These are phyloP conservation scores for Euwallacea similis DNA, from an alignment of 1,140 invertebrate species.

Conservation along the genomic window DNA sequence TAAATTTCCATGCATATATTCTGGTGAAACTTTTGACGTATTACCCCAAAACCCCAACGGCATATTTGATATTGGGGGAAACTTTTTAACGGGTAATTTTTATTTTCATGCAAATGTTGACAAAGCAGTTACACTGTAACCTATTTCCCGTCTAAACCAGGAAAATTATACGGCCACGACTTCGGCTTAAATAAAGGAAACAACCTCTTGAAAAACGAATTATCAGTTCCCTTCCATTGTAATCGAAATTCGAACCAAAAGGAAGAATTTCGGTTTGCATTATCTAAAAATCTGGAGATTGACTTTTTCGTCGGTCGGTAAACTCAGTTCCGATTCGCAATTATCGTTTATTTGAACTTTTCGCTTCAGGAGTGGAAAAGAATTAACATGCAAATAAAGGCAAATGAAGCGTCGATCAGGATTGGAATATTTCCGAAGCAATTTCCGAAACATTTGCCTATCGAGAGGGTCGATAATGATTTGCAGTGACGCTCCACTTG, in stretches of 20 bases:
- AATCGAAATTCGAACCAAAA: neutral
- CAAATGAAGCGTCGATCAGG: conserved; percentile 43
- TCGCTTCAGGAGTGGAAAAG: conserved; percentile 26
- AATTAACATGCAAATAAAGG: conserved; percentile 47
- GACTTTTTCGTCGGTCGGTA: conserved; percentile 27
- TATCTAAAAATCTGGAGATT: conserved; percentile 25
- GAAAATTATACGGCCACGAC: neutral
- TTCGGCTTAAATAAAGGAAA: neutral
- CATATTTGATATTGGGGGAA: neutral
- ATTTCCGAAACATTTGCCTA: conserved; percentile 47
- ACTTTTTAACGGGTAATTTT: neutral
- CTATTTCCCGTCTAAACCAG: neutral
- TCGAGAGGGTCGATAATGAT: conserved; percentile 29
- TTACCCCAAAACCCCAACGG: neutral
- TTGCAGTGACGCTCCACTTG: conserved; percentile 1
- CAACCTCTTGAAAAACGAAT: neutral
- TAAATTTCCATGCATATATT: conserved; percentile 24
- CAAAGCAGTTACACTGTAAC: neutral
- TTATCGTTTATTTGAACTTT: conserved; percentile 36
- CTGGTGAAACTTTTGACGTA: conserved; percentile 8
- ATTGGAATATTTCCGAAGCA: conserved; percentile 46
- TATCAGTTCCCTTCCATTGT: neutral
- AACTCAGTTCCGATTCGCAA: conserved; percentile 26
- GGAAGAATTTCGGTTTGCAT: neutral
- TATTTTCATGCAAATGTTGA: neutral